Base-by-base conservation (phyloP, 1,140 invertebrate genomes). In the Drosophila grimshawi region DNA sequence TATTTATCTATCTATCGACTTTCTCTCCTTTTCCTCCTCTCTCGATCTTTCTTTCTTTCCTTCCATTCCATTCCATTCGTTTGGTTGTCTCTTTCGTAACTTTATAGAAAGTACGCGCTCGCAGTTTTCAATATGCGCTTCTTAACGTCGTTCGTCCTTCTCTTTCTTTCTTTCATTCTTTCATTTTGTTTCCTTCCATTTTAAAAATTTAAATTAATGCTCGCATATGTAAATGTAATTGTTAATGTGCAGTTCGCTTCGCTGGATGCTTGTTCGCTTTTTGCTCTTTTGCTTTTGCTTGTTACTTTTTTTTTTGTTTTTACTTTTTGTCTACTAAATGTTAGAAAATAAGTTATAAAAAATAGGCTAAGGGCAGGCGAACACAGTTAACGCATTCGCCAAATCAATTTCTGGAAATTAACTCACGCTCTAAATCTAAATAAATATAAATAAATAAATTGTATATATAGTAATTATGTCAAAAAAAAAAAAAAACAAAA, bases 371-470 rank as follows among this genome's bases (percentile, higher is more conserved):
- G 41, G 48, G 45, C 39, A 19, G 43, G 62, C 52, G 52, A 66
- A 46, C 56, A 5, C n/a, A 11, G 4, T 59, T 41, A 8, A 11
- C 10, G 51, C 39, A 32, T 55, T 65, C 27, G 64, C 41, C 41
- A 45, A 33, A 35, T 46, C 30, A 30, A 53, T 57, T 64, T 41
- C 53, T 37, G 76, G 48, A 65, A 79, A 69, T 79, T 86, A 65
- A 73, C 70, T 76, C 83, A 88, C 83, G 78, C 66, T 70, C 77
- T 88, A 89, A 74, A 63, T 80, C 85, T 88, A 83, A 88, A 88
- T 88, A 88, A 88, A 88, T 88, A 88, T 88, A 83, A 88, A 88
- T 83, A 88, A 88, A 88, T 88, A 88, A 88, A 88, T 83, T 89
- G 80, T 88, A 83, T 88, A 80, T 82, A 71, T 89, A 74, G 77